phyloP scores from a whole-genome alignment of 1,140 invertebrate genomes.

The Alviniconcha marisindica region DNA sequence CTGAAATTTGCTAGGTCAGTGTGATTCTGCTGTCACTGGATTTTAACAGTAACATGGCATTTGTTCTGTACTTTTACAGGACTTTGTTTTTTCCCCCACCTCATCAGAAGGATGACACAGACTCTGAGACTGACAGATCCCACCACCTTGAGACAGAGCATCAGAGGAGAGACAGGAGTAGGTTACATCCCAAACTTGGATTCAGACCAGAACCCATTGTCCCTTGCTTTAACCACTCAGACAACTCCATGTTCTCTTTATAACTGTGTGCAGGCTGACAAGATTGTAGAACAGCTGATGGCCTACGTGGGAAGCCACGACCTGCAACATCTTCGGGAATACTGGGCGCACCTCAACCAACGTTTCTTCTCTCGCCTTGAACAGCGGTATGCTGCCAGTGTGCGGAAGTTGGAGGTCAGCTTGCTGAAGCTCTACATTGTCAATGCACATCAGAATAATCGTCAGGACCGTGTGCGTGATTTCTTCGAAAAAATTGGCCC shows the following conservation, averaged over 20 bases:
- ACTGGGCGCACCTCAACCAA: constrained; percentile 91
- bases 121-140: too few relatives aligned
- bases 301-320: constrained; percentile 88
- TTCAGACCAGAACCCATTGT: too few relatives aligned
- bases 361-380: constrained; percentile 92
- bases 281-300: constrained; percentile 92
- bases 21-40: too few relatives aligned
- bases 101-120: too few relatives aligned
- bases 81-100: too few relatives aligned
- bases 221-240: not conserved
- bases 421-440: constrained; percentile 93
- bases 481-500: constrained; percentile 93
- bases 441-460: constrained; percentile 88
- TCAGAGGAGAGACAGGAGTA: not conserved
- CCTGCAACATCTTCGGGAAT: constrained; percentile 85
- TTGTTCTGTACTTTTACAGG: too few relatives aligned
- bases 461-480: constrained; percentile 89
- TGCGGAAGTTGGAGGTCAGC: constrained; percentile 92
- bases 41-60: too few relatives aligned
- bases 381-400: constrained; percentile 86
- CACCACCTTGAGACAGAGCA: too few relatives aligned
- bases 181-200: too few relatives aligned
- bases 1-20: too few relatives aligned
- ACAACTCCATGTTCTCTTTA: constrained; percentile 54
- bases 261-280: constrained; percentile 90